Evolutionary conservation across 1,140 invertebrate species (phyloP).

Genomic region (Bicyclus anynana): DNA sequence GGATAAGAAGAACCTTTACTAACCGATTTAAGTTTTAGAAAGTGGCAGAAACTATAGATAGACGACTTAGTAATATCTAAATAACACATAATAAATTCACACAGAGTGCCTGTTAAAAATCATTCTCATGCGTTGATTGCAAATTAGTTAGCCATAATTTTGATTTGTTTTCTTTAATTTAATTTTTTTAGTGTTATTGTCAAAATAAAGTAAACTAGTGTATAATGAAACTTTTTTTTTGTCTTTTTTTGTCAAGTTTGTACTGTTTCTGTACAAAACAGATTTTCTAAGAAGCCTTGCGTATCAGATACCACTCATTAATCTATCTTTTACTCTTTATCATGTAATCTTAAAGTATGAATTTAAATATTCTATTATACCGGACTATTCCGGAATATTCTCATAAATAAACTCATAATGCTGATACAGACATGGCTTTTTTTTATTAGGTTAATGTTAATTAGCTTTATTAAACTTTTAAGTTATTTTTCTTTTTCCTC

Average conservation of each 20-base stretch:
- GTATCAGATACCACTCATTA: constrained; percentile 48
- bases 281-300: constrained; percentile 30
- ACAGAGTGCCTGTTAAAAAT: constrained; percentile 71
- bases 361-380: constrained; percentile 21
- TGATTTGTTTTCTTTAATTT: constrained; percentile 54
- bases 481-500: constrained; percentile 58
- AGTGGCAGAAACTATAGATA: constrained; percentile 39
- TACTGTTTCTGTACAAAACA: constrained; percentile 22
- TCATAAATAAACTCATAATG: constrained; percentile 42
- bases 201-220: constrained; percentile 67
- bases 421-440: constrained; percentile 59
- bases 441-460: constrained; percentile 54
- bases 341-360: constrained; percentile 10
- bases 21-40: constrained; percentile 12
- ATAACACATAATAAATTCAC: constrained; percentile 67
- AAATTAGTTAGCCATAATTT: constrained; percentile 71
- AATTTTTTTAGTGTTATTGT: constrained; percentile 58
- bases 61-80: constrained; percentile 45
- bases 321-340: constrained; percentile 18
- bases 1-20: not conserved
- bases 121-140: constrained; percentile 56
- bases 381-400: constrained; percentile 30
- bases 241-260: constrained; percentile 31
- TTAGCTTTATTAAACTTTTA: constrained; percentile 70
- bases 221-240: constrained; percentile 39